Base-by-base conservation (phyloP, 2,888 invertebrate genomes). In the Boloria euphrosyne region DNA sequence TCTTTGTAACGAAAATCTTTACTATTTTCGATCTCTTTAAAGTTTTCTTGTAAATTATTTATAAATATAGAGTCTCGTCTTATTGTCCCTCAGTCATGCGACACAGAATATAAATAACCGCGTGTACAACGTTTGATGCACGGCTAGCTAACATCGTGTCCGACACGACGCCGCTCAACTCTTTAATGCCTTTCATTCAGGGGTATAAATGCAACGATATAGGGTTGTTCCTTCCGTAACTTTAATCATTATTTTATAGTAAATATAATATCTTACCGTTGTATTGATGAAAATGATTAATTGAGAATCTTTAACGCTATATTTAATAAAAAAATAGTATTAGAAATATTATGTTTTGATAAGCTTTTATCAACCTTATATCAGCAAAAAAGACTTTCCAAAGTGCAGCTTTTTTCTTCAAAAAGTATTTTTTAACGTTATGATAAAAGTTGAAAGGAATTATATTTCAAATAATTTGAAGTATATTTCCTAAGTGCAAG, bases 141-240 rank as follows among this genome's bases (percentile, higher is more conserved):
- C 76, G 75, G 72, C 74, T 69, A 73, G 77, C 82, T 66, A 80
- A 86, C 87, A 85, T 78, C 81, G 79, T 86, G 86, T 88, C 74
- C 70, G 73, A 86, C 84, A 83, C 78, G 77, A 78, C 75, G 76
- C 76, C 69, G 76, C 78, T 82, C 81, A 82, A 77, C 80, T 81
- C 81, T 84, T 84, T 82, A 84, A 80, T 80, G 81, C 78, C 76
- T 78, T 80, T 79, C 83, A 85, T 86, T 86, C 85, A 84, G 75
- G 72, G 74, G 66, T 51, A 73, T 73, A 73, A 74, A 75, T 73
- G 55, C 66, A 68, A 58, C 67, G 65, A n/a, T 44, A 14, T 67
- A 78, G 76, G 77, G 78, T 38, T 78, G 76, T 44, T 65, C 7
- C 50, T 4, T 54, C 0, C 17, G 17, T 6, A 57, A 16, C n/a